Conservation (phyloP, 2,888 invertebrate species). For the Sesia bembeciformis region DNA sequence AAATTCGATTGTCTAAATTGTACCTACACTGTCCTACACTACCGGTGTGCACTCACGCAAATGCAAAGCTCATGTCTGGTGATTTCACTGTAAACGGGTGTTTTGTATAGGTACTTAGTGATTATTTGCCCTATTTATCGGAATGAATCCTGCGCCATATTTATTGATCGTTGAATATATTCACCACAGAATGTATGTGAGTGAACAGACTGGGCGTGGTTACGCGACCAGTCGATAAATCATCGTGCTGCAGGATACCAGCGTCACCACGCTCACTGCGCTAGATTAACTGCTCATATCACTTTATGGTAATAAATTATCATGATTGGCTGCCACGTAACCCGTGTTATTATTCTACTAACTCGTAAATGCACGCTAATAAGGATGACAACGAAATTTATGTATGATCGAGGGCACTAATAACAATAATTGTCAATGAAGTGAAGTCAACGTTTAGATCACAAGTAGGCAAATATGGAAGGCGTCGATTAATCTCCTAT, state of each 20-base stretch:
- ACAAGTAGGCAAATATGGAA: too few species aligned
- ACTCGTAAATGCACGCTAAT: slow-evolving; percentile 16
- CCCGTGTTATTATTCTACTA: slow-evolving; percentile 12
- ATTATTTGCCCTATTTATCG: too few species aligned
- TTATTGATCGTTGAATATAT: too few species aligned
- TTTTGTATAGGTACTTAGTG: too few species aligned
- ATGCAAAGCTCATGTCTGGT: too few species aligned
- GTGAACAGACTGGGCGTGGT: slow-evolving; percentile 1
- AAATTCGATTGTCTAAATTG: too few species aligned
- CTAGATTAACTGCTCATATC: slow-evolving; percentile 25
- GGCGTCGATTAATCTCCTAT: too few species aligned
- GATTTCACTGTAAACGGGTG: too few species aligned
- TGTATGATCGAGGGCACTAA: slow-evolving; percentile 3
- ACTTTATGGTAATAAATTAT: slow-evolving; percentile 45
- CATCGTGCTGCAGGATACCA: slow-evolving; percentile 1
- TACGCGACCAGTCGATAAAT: slow-evolving; percentile 3
- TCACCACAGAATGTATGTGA: not conserved
- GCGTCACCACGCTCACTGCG: slow-evolving; percentile 1
- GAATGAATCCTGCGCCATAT: too few species aligned
- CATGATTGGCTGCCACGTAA: slow-evolving; percentile 32
- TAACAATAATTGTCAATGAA: not conserved
- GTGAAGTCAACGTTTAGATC: not conserved
- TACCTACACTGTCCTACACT: too few species aligned
- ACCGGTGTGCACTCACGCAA: too few species aligned
- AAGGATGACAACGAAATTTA: slow-evolving; percentile 18